Evolutionary conservation across 2,113 vertebrate species (phyloP), one percentile per base, ranked within the genome.

Genomic region (Podilymbus podiceps): DNA sequence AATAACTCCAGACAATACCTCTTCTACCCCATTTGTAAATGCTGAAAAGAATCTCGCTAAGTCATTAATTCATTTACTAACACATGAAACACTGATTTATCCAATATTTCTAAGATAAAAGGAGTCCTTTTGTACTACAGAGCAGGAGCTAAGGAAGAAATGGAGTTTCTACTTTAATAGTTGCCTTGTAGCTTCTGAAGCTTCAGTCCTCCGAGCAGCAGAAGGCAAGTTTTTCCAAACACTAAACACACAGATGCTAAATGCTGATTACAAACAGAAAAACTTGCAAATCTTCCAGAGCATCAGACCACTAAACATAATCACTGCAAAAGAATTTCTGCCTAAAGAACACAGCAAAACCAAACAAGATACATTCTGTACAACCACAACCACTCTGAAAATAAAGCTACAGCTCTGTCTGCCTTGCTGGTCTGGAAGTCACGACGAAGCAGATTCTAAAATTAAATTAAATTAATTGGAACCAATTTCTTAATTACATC

Each of bases 401-500:
- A 59, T 8, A 49, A 83, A 83, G 42, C 53, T 49, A 13, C 40
- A 59, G 63, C 68, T 88, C 89, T 35, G 74, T 7, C 60, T 88
- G 85, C 85, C 35, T 27, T 77, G 85, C 79, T 69, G 68, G 31
- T 63, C 78, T 78, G 50, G 58, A 62, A 94, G 82, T 33, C 91
- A 74, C 24, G 2, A 21, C 0, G 52, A 84, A 90, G 27, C 52
- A 75, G 75, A 59, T 44, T 77, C 80, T 86, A 92, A 88, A 96
- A 93, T 78, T 31, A 86, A 91, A 95, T 89, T 52, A 66, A 74
- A 92, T 93, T 96, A 93, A 96, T 69, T 86, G 85, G 90, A 96
- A 93, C 83, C 83, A 67, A 95, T 92, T 84, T 89, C 64, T 84
- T 94, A 96, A 97, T 95, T 93, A 95, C n/a, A 93, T 49, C 49